Evolutionary conservation across 2,113 vertebrate species (phyloP), one percentile per base, ranked within the genome.

Genomic region (Laticauda laticaudata): DNA sequence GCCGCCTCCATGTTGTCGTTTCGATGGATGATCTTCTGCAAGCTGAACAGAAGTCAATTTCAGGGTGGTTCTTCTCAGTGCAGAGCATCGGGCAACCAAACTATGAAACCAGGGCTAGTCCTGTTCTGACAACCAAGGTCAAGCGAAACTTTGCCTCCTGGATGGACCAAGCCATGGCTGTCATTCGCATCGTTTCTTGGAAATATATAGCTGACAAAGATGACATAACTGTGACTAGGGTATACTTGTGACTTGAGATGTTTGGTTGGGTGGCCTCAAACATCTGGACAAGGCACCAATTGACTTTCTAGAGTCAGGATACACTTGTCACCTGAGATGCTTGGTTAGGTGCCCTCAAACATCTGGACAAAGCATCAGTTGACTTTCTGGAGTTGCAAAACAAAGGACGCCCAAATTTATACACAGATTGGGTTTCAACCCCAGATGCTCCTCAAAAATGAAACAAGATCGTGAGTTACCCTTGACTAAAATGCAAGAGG

Each of bases 21-120:
- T 59, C 97, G 97, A 51, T 96, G 97, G 24, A 99, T 97, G 94
- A 98, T 98, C 69, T 97, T 97, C 97, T 98, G 98, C 55, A 99
- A 96, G 94, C 99, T 99, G 61, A 86, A 91, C 15, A 91, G 85
- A 92, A 87, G 0, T 0, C 9, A 2, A 61, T 18, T 26, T 88
- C 61, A 86, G 45, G 45, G 0, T 12, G 12, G 34, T 2, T 29
- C 86, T 23, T 53, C 6, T 34, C 1, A 2, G n/a, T 0, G 4
- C 51, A 90, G 75, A 57, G 39, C 4, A 39, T 9, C 3, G 3
- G 24, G 24, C 55, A 12, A 23, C 43, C 18, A 43, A 43, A 81
- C 20, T 43, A 21, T 0, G 75, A 81, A 43, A 18, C 75, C 18
- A 21, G 75, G 18, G 34, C 34, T 5, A 34, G 14, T 39, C 75